Evolutionary conservation across 2,113 vertebrate genomes (phyloP), one percentile per base, ranked within the genome.

Genomic region (Pomatorhinus ruficollis): DNA sequence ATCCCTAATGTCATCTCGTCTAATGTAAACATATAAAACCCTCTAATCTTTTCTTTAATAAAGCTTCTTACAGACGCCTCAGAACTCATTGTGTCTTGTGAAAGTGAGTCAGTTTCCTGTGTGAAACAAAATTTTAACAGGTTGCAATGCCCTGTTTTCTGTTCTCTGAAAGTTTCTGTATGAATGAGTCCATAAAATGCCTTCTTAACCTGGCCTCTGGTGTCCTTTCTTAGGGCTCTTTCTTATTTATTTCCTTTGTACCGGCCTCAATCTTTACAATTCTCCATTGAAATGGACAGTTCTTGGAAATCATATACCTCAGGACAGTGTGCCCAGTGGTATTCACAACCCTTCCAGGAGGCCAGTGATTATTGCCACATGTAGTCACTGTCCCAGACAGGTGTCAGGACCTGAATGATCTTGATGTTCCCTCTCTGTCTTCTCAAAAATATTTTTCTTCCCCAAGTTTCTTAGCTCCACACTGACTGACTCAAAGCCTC

Each of bases 1-100:
- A 93, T 85, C 63, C 71, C 71, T 96, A 86, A 94, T 78, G 72
- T 95, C 44, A 3, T 77, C 83, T 90, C 37, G 27, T 75, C 76
- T 90, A 94, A 92, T 88, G 88, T 81, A 96, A 96, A 96, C 60
- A 90, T 75, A 84, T 94, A 87, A 94, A 95, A 92, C 90, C 61
- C 71, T 88, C 84, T 94, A 85, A 90, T 95, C 91, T 96, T 93
- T 85, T 83, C 79, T 86, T 91, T 90, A 92, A 93, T 93, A 95
- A 97, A 89, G 85, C 80, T 93, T 90, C 88, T 83, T 90, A 76
- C 53, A 93, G 94, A 86, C 19, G 12, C 92, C 88, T 83, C 79
- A 45, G 57, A 94, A 85, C 47, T 74, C 50, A 82, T 28, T 50
- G 74, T 85, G 75, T 78, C 88, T 90, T 84, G 28, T 81, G 83